Evolutionary conservation across 2,797 vertebrate species (phyloP).

Genomic region (Hipposideros larvatus): DNA sequence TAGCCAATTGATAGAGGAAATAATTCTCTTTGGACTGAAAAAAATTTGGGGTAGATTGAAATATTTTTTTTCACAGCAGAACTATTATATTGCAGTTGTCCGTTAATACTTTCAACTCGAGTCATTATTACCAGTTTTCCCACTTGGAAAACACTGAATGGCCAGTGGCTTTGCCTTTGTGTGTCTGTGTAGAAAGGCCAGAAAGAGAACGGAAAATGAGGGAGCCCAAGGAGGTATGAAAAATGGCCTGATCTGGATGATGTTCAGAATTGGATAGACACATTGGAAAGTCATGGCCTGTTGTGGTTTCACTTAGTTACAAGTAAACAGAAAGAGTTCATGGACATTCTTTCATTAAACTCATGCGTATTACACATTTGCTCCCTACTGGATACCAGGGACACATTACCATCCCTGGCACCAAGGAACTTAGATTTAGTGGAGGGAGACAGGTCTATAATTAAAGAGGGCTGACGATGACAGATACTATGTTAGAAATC

Average conservation of each 20-base stretch:
- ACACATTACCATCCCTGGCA: neutral
- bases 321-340: neutral
- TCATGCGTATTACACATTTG: neutral
- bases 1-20: constrained; percentile 37
- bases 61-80: constrained; percentile 26
- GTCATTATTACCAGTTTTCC: neutral
- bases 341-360: neutral
- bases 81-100: neutral
- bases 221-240: neutral
- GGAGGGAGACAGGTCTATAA: neutral
- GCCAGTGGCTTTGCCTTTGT: neutral
- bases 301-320: constrained; percentile 45
- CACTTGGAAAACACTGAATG: constrained; percentile 2
- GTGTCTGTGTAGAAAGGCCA: neutral
- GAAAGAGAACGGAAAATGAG: neutral
- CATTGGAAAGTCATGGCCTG: neutral
- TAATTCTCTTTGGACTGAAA: constrained; percentile 51
- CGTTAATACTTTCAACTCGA: neutral
- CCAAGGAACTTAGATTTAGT: neutral
- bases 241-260: neutral
- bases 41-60: neutral
- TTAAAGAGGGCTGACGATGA: neutral
- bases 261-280: neutral
- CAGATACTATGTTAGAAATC: neutral
- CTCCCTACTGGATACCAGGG: neutral